Percentiles rank a stretch among this genome's conserved stretches.
These are phyloP conservation scores for Gambelia wislizenii DNA, from an alignment of 2,797 vertebrate genomes.

Conservation along the genomic window DNA sequence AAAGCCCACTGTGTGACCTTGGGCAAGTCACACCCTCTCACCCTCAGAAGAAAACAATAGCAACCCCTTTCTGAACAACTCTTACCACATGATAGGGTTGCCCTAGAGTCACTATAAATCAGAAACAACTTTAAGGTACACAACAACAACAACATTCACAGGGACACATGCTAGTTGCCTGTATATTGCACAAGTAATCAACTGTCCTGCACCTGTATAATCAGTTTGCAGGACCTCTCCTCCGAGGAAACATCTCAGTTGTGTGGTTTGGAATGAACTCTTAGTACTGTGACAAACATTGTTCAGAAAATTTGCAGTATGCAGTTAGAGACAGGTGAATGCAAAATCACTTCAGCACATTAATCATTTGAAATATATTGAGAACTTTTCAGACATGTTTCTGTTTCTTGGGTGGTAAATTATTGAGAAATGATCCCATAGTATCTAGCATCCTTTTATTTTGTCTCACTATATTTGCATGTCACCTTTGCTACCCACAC, in stretches of 20 bases:
- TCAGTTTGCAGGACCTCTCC: background rate
- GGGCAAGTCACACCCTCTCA: no score
- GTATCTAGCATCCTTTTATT: background rate
- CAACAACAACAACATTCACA: no score
- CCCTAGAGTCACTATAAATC: no score
- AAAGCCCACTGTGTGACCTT: background rate
- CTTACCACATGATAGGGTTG: no score
- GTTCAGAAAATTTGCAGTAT: background rate
- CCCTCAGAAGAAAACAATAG: no score
- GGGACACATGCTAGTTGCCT: no score
- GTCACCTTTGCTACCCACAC: background rate
- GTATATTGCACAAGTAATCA: background rate
- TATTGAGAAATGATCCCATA: background rate
- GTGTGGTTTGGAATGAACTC: background rate
- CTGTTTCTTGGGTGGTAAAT: background rate
- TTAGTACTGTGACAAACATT: background rate
- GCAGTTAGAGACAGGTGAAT: background rate
- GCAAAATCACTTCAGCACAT: background rate
- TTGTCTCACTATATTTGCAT: background rate
- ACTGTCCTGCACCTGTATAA: background rate
- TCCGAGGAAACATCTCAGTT: background rate
- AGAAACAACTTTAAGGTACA: no score
- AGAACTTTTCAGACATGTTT: background rate
- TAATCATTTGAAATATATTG: background rate
- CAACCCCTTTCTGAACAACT: no score